Conservation (phyloP, 1,140 invertebrate species). For the Conopomorpha cramerella region DNA sequence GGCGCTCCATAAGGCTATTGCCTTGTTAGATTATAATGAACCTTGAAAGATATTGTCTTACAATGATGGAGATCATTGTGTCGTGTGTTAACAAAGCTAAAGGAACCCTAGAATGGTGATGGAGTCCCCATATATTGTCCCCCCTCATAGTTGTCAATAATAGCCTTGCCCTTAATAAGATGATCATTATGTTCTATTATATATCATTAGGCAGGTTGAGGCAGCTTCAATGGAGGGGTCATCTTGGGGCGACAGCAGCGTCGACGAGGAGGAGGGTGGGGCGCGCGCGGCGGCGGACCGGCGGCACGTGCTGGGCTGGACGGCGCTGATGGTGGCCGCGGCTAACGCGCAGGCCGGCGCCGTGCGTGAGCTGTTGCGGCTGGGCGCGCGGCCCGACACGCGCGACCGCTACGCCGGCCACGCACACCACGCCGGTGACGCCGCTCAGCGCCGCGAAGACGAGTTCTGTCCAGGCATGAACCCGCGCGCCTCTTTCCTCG, state of each 20-base stretch:
- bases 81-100: too few relatives aligned
- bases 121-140: not conserved
- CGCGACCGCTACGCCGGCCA: slow-evolving; percentile 80
- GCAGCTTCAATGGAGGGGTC: too few relatives aligned
- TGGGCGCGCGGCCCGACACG: slow-evolving; percentile 80
- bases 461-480: slow-evolving; percentile 81
- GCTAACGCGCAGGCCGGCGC: slow-evolving; percentile 73
- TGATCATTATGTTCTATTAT: not conserved
- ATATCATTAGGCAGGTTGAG: slow-evolving; percentile 2
- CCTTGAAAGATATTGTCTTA: not conserved
- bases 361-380: slow-evolving; percentile 70
- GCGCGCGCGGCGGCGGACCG: slow-evolving; percentile 61
- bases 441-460: slow-evolving; percentile 72
- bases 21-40: not conserved
- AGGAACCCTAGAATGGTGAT: too few relatives aligned
- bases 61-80: not conserved
- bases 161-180: too few relatives aligned
- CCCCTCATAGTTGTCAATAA: not conserved
- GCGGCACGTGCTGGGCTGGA: slow-evolving; percentile 82
- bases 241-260: slow-evolving; percentile 8
- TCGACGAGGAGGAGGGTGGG: slow-evolving; percentile 23
- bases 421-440: slow-evolving; percentile 66
- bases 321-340: slow-evolving; percentile 81
- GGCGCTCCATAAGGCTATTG: too few relatives aligned
- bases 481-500: slow-evolving; percentile 75